Evolutionary conservation across 2,797 vertebrate genomes (phyloP), one percentile per base, ranked within the genome.

Genomic region (Echiichthys vipera): DNA sequence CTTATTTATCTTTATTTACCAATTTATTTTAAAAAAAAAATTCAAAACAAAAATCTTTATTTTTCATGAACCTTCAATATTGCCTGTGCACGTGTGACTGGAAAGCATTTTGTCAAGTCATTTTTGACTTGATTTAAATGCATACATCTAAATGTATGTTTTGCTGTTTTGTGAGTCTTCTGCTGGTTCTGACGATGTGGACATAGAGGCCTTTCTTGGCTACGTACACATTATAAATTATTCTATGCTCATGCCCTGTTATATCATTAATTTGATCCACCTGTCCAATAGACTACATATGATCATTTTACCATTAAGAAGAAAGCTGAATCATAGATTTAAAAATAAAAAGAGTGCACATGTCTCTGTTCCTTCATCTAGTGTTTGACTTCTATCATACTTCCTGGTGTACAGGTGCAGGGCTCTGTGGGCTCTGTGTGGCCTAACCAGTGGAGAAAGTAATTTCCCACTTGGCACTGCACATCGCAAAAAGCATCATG

Each of bases 381-480:
- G 29, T 62, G 25, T 71, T 65, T 77, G 55, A 66, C 46, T 54
- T 79, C 9, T 25, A 34, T 36, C 37, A 20, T 14, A 61, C 54
- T 36, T 78, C 54, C 56, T 71, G 53, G 27, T 75, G 39, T 78
- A 55, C 80, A 85, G 80, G 46, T 88, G 72, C 62, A 78, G 62
- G 39, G 68, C 54, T 80, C 36, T 55, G 10, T 68, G 70, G 57
- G 65, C 59, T 84, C 69, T 67, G 46, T 22, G 55, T 63, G 66
- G 68, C 71, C 51, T 61, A n/a, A 63, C 72, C 34, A 64, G 47
- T 11, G 14, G 11, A 67, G 68, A 84, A 50, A 49, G 65, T 71
- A 72, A 80, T 59, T 65, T 70, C 36, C 18, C 11, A 42, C 56
- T 83, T 84, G 51, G 68, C 78, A 50, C 29, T 37, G 40, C 40